Base-by-base conservation (phyloP, 2,888 invertebrate species). In the Leptinotarsa juncta region DNA sequence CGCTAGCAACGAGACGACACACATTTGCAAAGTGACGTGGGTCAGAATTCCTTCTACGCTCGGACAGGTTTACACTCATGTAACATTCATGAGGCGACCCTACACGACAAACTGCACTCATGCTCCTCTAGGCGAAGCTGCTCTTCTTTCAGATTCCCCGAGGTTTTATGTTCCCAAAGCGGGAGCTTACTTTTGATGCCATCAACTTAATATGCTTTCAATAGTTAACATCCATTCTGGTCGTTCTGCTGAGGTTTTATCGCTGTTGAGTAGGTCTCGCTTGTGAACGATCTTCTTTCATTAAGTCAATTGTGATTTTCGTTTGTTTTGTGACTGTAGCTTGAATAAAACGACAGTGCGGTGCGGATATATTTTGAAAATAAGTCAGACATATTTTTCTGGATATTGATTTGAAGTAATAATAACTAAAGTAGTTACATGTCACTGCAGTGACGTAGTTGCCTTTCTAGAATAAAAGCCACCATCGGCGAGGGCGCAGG, bases 1-100 rank as follows among this genome's bases (percentile, higher is more conserved):
- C n/a, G 18, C 49, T 48, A 15, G 67, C 57, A 71, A 70, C 72
- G 73, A 72, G 72, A 73, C 65, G 53, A 71, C 66, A 77, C 70
- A 77, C 72, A 75, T 78, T 73, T 67, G 67, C 71, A 68, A 71
- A 49, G 71, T 75, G 75, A 76, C 74, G 73, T 62, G 80, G 79
- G 78, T 77, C 78, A 77, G 72, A 77, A 73, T 53, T 60, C 66
- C 73, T 72, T 72, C 73, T 70, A 55, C 75, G 76, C 73, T 74
- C 71, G 80, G 79, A 79, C 80, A 81, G 78, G 79, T 82, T 82
- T 80, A 81, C 78, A 73, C 81, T 83, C 81, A 83, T 83, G 82
- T 82, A 77, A 82, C 80, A 83, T 83, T 83, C 82, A 83, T 83
- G 81, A 82, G 78, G 79, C 80, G 77, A 78, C 79, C 80, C 80